Evolutionary conservation across 1,140 invertebrate species (phyloP), one percentile per base, ranked within the genome.

Genomic region (Leucophenga varia): DNA sequence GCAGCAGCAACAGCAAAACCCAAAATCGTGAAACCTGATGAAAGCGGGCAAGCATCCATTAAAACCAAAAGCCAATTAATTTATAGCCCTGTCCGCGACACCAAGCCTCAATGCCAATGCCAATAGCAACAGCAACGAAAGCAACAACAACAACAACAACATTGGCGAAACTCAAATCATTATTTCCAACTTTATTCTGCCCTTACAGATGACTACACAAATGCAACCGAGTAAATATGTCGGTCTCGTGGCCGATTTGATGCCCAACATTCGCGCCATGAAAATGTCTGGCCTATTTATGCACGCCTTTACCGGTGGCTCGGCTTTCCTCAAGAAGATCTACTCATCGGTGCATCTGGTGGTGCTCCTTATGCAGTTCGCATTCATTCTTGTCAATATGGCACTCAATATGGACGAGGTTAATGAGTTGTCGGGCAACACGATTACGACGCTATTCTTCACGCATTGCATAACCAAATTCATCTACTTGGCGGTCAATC

Each of bases 381-480:
- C 77, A 16, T 80, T 82, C 4, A 83, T 86, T 54, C 79, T 79
- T 9, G 78, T 82, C 14, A 90, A 90, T 64, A 77, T 90, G 75
- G 79, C 84, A 0, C 35, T 82, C 18, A 84, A 90, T 65, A 81
- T 83, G 2, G 85, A 84, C n/a, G 87, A 90, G 57, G 86, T 89
- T 1, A 89, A 90, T 63, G 86, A 89, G 69, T 75, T 90, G 35
- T 88, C 88, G 0, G 87, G 87, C 1, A 89, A 89, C 51, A 89
- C 88, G 13, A 88, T 91, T 28, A 91, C 88, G 0, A 81, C 87
- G 2, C 78, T 91, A 5, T 90, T 90, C 75, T 90, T 91, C 72
- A 79, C 84, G 0, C 89, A 91, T 60, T 82, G 83, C 32, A 74
- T 90, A 10, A 86, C 88, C 9, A 91, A 91, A 69, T 75, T 86